Conservation (phyloP, 2,797 vertebrate species). For the Paramormyrops hopkinsi region DNA sequence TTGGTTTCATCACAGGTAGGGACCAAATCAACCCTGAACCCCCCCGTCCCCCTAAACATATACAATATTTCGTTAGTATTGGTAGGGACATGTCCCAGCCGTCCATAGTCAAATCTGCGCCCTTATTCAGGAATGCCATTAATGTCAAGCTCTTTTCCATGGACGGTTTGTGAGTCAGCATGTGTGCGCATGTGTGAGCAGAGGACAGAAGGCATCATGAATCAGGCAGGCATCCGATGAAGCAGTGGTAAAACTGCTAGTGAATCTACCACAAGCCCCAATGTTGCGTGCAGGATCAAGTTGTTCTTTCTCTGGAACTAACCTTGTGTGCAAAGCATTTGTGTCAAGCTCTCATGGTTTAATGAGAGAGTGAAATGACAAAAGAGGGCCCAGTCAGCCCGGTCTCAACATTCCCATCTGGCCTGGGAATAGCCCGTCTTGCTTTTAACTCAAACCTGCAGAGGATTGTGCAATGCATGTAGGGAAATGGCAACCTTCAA, state of each 20-base stretch:
- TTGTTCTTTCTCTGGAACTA: neutral
- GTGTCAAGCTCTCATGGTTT: slow-evolving; percentile 25
- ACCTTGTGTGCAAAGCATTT: neutral
- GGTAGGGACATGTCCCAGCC: neutral
- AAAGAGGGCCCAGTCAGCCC: neutral
- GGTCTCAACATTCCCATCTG: slow-evolving; percentile 13
- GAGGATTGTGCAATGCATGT: slow-evolving; percentile 3
- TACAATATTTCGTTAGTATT: neutral
- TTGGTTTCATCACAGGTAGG: neutral
- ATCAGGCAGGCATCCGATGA: slow-evolving; percentile 28
- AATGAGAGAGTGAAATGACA: neutral
- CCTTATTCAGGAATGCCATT: neutral
- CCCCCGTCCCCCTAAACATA: neutral
- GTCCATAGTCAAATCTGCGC: neutral
- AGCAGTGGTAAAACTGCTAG: neutral
- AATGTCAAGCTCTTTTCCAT: neutral
- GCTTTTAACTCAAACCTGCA: neutral
- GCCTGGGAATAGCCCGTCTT: neutral
- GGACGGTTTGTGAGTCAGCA: neutral
- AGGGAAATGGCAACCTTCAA: neutral
- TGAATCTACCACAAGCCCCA: slow-evolving; percentile 24
- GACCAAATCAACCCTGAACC: neutral
- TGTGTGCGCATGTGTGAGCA: neutral
- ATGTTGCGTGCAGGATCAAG: neutral
- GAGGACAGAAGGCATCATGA: neutral